Evolutionary conservation across 2,888 invertebrate species (phyloP).

Genomic region (Tuberolachnus salignus): DNA sequence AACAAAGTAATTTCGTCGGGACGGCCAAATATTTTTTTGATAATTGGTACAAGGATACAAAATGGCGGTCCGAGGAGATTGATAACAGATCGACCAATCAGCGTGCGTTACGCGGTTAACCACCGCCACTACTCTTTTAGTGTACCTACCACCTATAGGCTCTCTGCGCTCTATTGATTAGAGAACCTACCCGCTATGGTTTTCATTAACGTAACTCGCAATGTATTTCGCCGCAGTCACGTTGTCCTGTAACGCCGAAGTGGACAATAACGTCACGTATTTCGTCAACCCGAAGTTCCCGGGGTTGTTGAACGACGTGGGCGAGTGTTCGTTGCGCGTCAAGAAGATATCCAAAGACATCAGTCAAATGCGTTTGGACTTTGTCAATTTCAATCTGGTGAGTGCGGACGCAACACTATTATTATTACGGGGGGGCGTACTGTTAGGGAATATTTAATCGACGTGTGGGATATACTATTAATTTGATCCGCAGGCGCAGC

Average conservation of each 20-base stretch:
- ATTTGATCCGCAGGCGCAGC: slow-evolving; percentile 72
- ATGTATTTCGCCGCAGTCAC: slow-evolving; percentile 65
- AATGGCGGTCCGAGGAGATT: too few species aligned
- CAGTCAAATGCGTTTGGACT: slow-evolving; percentile 82
- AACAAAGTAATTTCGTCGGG: too few species aligned
- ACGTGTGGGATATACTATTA: neutral
- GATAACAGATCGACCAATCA: too few species aligned
- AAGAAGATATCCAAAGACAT: slow-evolving; percentile 79
- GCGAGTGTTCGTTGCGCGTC: slow-evolving; percentile 74
- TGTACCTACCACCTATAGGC: too few species aligned
- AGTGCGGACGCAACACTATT: slow-evolving; percentile 62
- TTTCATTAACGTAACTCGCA: too few species aligned
- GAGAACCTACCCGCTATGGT: too few species aligned
- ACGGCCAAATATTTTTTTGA: too few species aligned
- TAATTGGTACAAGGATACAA: too few species aligned
- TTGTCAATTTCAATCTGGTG: slow-evolving; percentile 81
- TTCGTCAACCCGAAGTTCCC: slow-evolving; percentile 83
- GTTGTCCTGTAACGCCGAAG: slow-evolving; percentile 72
- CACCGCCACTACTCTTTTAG: too few species aligned
- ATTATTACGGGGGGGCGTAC: neutral
- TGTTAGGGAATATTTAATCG: too few species aligned
- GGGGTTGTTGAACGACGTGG: slow-evolving; percentile 72
- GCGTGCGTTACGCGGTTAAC: too few species aligned
- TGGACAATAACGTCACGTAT: slow-evolving; percentile 81
- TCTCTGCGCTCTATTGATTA: too few species aligned